Percentiles rank a stretch among this genome's conserved stretches.
Conservation (phyloP, 2,888 invertebrate genomes). For the Drosophila macrospina region DNA sequence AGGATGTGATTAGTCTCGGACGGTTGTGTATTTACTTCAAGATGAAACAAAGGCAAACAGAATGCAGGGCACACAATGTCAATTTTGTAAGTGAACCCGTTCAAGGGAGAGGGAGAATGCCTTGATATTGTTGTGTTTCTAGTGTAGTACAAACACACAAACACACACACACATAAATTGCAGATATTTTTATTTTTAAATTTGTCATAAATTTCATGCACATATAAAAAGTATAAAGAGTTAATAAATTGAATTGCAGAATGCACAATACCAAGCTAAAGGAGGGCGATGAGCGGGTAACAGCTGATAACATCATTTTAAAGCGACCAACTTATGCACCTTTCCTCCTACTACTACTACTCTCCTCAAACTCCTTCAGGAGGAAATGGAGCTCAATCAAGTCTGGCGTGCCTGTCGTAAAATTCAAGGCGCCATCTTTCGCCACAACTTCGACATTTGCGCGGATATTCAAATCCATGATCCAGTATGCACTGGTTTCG, state of each 20-base stretch:
- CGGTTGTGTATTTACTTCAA: constrained; percentile 15
- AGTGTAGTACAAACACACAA: constrained; percentile 13
- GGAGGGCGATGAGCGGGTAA: constrained; percentile 75
- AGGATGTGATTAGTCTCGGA: constrained; percentile 74
- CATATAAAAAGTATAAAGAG: constrained; percentile 28
- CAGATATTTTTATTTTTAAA: constrained; percentile 32
- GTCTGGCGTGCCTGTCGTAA: constrained; percentile 93
- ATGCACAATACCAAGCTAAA: constrained; percentile 70
- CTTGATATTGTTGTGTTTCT: constrained; percentile 55
- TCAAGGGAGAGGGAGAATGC: constrained; percentile 27
- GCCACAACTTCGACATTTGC: constrained; percentile 90
- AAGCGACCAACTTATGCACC: constrained; percentile 22
- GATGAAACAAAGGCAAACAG: constrained; percentile 61
- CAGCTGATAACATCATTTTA: constrained; percentile 28
- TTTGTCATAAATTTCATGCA: constrained; percentile 35
- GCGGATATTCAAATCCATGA: constrained; percentile 90
- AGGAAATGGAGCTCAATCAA: constrained; percentile 86
- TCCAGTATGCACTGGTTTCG: constrained; percentile 88
- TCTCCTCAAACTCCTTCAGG: constrained; percentile 50
- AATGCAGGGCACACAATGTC: constrained; percentile 59
- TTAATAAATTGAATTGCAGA: constrained; percentile 43
- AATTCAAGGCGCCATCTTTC: constrained; percentile 91
- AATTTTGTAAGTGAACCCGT: constrained; percentile 55
- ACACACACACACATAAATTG: constrained; percentile 22
- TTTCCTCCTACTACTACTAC: background rate